phyloP scores from a whole-genome alignment of 1,140 invertebrate species.

The Drosophila equinoxialis region DNA sequence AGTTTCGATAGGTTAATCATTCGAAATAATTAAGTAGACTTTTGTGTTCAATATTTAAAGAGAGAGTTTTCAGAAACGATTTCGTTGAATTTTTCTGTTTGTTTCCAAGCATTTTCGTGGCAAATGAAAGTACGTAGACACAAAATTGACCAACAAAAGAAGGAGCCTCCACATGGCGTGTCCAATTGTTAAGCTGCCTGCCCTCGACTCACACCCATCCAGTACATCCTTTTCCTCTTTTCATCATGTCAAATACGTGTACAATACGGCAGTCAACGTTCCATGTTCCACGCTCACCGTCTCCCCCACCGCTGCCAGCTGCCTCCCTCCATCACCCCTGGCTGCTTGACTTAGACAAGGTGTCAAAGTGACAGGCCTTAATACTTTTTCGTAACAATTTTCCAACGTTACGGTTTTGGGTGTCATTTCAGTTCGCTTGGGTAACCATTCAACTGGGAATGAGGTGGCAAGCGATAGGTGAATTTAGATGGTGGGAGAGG shows the following conservation, averaged over 20 bases:
- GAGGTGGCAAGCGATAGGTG: too few relatives aligned
- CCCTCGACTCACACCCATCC: not conserved
- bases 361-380: conserved; percentile 79
- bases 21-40: too few relatives aligned
- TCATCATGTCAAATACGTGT: conserved; percentile 7
- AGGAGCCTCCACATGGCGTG: conserved; percentile 27
- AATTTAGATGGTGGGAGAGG: too few relatives aligned
- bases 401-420: conserved; percentile 57
- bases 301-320: not conserved
- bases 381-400: conserved; percentile 76
- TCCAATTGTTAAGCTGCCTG: conserved; percentile 32
- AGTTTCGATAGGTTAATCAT: too few relatives aligned
- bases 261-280: not conserved
- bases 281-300: not conserved
- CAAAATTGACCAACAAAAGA: conserved; percentile 7
- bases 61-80: not conserved
- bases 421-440: conserved; percentile 57
- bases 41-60: too few relatives aligned
- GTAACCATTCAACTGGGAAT: conserved; percentile 17
- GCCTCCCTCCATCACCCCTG: not conserved
- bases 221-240: not conserved
- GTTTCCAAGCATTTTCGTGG: too few relatives aligned
- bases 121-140: not conserved
- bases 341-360: conserved; percentile 39
- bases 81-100: not conserved